Base-by-base conservation (phyloP, 2,113 vertebrate species). In the Gracilinanus agilis region DNA sequence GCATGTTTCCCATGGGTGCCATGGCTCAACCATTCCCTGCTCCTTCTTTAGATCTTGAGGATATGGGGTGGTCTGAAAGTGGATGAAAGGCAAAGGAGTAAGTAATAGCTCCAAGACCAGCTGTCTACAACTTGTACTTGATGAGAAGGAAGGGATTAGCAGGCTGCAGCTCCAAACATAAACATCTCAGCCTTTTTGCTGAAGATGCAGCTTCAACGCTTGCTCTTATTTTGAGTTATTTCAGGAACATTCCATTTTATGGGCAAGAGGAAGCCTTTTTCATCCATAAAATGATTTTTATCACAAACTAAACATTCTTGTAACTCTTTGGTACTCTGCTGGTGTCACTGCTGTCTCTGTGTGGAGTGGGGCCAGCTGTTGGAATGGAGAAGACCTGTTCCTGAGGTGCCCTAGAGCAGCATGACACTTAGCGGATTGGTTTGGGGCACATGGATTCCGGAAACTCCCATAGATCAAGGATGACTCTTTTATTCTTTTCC, bases 221-320 rank as follows among this genome's bases (percentile, higher is more conserved):
- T 96, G 92, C 61, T 44, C 61, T 88, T 40, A 40, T 96, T 96
- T 91, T 94, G 89, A 95, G 92, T 96, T 97, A 97, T 96, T 97
- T 97, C 93, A 97, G 96, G 94, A 97, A 95, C 92, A 95, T 93
- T 88, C 90, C 94, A 96, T 97, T 94, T 97, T 97, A 97, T 95
- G 61, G 83, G 55, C 54, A 97, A 90, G 95, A 98, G 93, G 96
- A 98, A 97, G 95, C 95, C 91, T 90, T 83, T 97, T 93, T 97
- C 94, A 97, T 92, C 92, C 96, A 95, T 75, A 95, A 96, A 98
- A 98, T 94, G 95, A 97, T 93, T 94, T 96, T 97, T 91, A 97
- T 94, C 95, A 92, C 95, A 96, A 96, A 97, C 97, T 96, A 98
- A 96, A 97, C 96, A 97, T 96, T 97, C 95, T 96, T 95, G 94